phyloP scores from a whole-genome alignment of 2,888 invertebrate species.

The Hypomecis atomaria region DNA sequence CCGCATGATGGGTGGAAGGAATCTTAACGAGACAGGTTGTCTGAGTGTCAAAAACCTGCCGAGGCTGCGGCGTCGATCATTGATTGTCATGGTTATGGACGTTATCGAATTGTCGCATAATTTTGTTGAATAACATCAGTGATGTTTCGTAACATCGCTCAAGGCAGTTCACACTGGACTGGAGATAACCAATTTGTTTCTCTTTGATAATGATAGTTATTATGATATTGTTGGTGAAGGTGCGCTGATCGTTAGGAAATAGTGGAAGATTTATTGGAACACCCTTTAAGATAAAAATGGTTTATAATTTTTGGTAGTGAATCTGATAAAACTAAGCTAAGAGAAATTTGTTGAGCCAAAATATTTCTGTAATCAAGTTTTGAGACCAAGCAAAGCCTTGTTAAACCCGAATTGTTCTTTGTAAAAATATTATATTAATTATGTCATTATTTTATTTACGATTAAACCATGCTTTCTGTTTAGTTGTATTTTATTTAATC shows the following conservation, averaged over 20 bases:
- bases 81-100: conserved; percentile 57
- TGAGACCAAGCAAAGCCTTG: too few species aligned
- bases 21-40: conserved; percentile 60
- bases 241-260: conserved; percentile 29
- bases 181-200: conserved; percentile 38
- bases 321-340: too few species aligned
- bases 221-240: conserved; percentile 34
- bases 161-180: conserved; percentile 32
- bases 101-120: conserved; percentile 64
- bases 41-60: conserved; percentile 49
- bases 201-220: conserved; percentile 37
- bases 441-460: too few species aligned
- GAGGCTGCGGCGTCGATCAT: conserved; percentile 49
- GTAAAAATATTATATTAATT: too few species aligned
- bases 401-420: too few species aligned
- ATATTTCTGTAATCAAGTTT: too few species aligned
- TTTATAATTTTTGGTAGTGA: too few species aligned
- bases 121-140: conserved; percentile 65
- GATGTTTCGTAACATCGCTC: conserved; percentile 55
- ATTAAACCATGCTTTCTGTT: too few species aligned
- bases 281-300: conserved; percentile 9
- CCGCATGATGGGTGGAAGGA: conserved; percentile 39
- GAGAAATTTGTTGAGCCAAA: too few species aligned
- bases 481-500: too few species aligned
- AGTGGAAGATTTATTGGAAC: conserved; percentile 22